Percentiles rank a stretch among this genome's conserved stretches.
Evolutionary conservation across 1,140 invertebrate species (phyloP).

Genomic region (Melitaea cinxia): DNA sequence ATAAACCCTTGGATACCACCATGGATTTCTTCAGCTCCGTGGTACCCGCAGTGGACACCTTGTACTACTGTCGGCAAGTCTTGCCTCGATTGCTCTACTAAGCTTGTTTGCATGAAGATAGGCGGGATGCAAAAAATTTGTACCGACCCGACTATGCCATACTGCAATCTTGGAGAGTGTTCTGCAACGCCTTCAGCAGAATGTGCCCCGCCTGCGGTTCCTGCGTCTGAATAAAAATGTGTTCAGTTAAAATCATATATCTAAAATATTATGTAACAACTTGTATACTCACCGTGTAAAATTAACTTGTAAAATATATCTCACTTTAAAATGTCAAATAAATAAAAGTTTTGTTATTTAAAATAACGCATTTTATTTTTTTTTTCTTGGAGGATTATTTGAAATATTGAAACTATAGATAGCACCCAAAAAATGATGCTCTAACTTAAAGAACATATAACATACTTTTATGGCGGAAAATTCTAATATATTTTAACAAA

Average conservation of each 20-base stretch:
- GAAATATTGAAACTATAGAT: too few relatives aligned
- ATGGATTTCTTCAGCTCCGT: conserved; percentile 58
- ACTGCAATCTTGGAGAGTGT: conserved; percentile 72
- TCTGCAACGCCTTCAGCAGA: conserved; percentile 65
- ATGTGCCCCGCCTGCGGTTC: conserved; percentile 43
- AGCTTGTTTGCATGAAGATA: conserved; percentile 64
- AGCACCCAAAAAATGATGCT: too few relatives aligned
- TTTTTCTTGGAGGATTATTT: too few relatives aligned
- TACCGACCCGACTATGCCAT: conserved; percentile 61
- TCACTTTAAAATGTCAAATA: background rate
- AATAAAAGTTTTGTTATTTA: background rate
- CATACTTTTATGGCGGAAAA: too few relatives aligned
- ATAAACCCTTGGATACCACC: conserved; percentile 63
- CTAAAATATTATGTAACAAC: background rate
- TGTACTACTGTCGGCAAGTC: conserved; percentile 58
- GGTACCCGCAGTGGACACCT: conserved; percentile 63
- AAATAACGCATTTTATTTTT: background rate
- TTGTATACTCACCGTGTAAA: too few relatives aligned
- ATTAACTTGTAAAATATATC: background rate
- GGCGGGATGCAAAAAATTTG: conserved; percentile 61
- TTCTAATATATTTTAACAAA: too few relatives aligned
- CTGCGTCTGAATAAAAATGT: conserved; percentile 24
- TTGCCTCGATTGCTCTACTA: conserved; percentile 66
- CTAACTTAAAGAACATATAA: too few relatives aligned
- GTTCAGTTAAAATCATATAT: background rate